These are phyloP conservation scores for Battus philenor DNA, from an alignment of 1,140 invertebrate species.

Conservation along the genomic window DNA sequence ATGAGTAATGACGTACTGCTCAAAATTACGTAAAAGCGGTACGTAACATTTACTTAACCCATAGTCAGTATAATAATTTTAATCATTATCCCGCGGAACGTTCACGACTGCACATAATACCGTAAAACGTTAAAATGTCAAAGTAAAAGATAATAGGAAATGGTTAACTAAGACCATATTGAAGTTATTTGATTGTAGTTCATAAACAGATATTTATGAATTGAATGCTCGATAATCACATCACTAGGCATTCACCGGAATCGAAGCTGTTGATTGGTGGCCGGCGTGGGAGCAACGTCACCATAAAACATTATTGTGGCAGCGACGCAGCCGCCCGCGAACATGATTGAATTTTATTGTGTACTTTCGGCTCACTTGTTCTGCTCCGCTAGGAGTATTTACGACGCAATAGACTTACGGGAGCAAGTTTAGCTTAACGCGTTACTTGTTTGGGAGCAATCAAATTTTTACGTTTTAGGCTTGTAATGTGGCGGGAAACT, in stretches of 20 bases:
- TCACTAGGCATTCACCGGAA: slow-evolving; percentile 18
- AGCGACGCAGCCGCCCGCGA: slow-evolving; percentile 39
- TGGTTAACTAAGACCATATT: no score
- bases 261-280: slow-evolving; percentile 31
- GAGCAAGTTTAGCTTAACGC: slow-evolving; percentile 11
- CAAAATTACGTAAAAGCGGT: no score
- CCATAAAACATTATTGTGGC: slow-evolving; percentile 58
- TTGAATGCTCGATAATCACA: slow-evolving; percentile 6
- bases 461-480: slow-evolving; percentile 9
- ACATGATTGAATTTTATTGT: slow-evolving; percentile 65
- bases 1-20: no score
- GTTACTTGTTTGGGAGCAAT: neutral
- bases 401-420: slow-evolving; percentile 16
- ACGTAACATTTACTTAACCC: no score
- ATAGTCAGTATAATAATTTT: no score
- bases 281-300: slow-evolving; percentile 63
- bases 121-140: no score
- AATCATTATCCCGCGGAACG: no score
- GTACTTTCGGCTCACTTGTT: slow-evolving; percentile 28
- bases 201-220: no score
- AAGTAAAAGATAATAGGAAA: no score
- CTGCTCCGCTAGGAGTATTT: slow-evolving; percentile 24
- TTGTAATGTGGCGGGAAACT: no score
- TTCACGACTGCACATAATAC: no score
- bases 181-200: no score